phyloP scores from a whole-genome alignment of 2,888 invertebrate genomes.

The Chironomus riparius region DNA sequence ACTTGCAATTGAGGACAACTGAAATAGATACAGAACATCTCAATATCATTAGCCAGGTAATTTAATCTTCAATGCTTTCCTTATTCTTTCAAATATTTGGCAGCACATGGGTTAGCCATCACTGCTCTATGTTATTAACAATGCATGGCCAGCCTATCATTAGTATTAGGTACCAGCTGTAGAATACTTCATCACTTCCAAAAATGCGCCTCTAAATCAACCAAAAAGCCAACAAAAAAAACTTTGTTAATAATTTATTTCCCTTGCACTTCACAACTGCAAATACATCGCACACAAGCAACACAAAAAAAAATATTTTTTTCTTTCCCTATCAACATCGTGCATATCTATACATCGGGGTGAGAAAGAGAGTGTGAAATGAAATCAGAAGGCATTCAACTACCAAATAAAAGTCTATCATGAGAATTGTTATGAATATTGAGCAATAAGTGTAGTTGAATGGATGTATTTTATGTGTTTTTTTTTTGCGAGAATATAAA shows the following conservation, averaged over 20 bases:
- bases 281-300: too few relatives aligned
- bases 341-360: neutral
- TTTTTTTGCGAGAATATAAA: slow-evolving; percentile 9
- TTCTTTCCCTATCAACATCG: neutral
- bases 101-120: too few relatives aligned
- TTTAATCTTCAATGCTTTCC: too few relatives aligned
- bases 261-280: too few relatives aligned
- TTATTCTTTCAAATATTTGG: too few relatives aligned
- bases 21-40: too few relatives aligned
- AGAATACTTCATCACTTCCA: too few relatives aligned
- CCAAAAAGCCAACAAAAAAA: neutral
- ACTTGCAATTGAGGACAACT: too few relatives aligned
- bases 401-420: slow-evolving; percentile 20
- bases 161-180: too few relatives aligned
- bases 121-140: too few relatives aligned
- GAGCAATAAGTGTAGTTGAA: neutral
- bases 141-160: too few relatives aligned
- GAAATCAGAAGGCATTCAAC: slow-evolving; percentile 13
- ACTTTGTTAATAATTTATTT: neutral
- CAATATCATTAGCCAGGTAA: too few relatives aligned
- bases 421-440: neutral
- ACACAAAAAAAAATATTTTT: neutral
- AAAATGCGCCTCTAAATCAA: neutral
- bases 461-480: neutral
- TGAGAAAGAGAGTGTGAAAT: slow-evolving; percentile 20